Evolutionary conservation across 2,797 vertebrate genomes (phyloP), one percentile per base, ranked within the genome.

Genomic region (Manis crassicaudata): DNA sequence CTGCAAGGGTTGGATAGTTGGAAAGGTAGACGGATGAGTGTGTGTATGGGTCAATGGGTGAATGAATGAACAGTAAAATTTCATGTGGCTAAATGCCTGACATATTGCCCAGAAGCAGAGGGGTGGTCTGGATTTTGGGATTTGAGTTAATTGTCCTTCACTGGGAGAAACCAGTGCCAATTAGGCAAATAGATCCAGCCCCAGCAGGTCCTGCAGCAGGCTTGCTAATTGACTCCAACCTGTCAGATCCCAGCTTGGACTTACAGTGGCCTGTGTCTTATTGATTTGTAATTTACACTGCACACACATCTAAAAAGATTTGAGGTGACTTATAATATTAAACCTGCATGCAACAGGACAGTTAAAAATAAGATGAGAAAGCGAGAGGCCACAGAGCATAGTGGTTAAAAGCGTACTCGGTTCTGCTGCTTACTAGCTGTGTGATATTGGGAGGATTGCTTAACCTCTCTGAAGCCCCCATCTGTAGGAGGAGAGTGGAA

Each of bases 101-200:
- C 83, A 92, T 94, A 95, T 96, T 97, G 95, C 96, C 96, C 96
- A 96, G 97, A 97, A 95, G 92, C 96, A 40, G 83, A 96, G 93
- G 96, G 95, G 96, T 96, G 96, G 94, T 95, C 87, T 46, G 67
- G 92, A 92, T 88, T 95, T 96, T 94, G 89, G 95, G 95, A 94
- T 97, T 97, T 93, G 97, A 97, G 97, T 85, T 97, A 97, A 97
- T 97, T 96, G 97, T 91, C 94, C 95, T 96, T 97, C 95, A 60
- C 93, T 95, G 87, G 94, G 92, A 86, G 95, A 95, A 96, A 94
- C 95, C 46, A 32, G 87, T 94, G 95, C 95, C 97, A 97, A 96
- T 98, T 97, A 98, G 95, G 92, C 96, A 97, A 97, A 97, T 96
- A 95, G 93, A 98, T 83, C 86, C 54, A 70, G 81, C 87, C 93